phyloP scores from a whole-genome alignment of 1,140 invertebrate species.

The Bombus pascuorum region DNA sequence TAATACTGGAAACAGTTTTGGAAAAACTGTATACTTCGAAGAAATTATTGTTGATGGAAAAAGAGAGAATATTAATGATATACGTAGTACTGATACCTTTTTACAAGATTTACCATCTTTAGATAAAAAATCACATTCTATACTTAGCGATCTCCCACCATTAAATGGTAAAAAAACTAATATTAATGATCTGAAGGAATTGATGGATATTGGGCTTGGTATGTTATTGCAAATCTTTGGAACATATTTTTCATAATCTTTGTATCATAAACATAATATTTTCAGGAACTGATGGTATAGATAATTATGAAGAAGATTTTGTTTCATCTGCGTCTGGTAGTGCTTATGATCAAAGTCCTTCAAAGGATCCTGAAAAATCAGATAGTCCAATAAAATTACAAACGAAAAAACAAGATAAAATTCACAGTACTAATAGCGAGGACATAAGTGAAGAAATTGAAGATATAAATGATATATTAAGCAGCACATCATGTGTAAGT shows the following conservation, averaged over 20 bases:
- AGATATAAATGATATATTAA: conserved; percentile 77
- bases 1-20: conserved; percentile 71
- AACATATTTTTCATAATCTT: neutral
- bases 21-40: conserved; percentile 78
- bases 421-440: conserved; percentile 73
- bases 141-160: conserved; percentile 77
- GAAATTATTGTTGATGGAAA: conserved; percentile 79
- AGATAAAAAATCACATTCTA: conserved; percentile 76
- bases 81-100: conserved; percentile 73
- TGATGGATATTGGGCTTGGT: conserved; percentile 80
- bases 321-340: conserved; percentile 79
- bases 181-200: conserved; percentile 81
- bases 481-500: conserved; percentile 80
- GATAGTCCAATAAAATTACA: conserved; percentile 65
- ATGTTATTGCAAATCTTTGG: conserved; percentile 17
- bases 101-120: conserved; percentile 77
- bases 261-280: conserved; percentile 41
- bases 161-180: conserved; percentile 80
- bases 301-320: conserved; percentile 82
- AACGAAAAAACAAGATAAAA: conserved; percentile 69
- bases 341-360: conserved; percentile 78
- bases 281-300: conserved; percentile 74
- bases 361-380: conserved; percentile 72
- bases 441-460: conserved; percentile 80
- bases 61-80: conserved; percentile 74